Evolutionary conservation across 1,140 invertebrate species (phyloP).

Genomic region (Chironomus tepperi): DNA sequence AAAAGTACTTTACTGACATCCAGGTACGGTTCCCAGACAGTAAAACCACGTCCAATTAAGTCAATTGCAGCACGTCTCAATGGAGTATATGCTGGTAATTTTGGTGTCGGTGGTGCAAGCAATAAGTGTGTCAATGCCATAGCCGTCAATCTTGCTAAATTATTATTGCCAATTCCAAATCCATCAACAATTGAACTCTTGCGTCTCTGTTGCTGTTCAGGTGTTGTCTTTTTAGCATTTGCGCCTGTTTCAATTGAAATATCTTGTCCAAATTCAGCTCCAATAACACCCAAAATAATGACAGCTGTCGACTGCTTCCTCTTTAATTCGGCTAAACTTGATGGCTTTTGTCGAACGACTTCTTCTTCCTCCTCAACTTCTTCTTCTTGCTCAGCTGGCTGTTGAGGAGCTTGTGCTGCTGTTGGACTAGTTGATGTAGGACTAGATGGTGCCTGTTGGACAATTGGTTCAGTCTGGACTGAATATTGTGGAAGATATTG

Average conservation of each 20-base stretch:
- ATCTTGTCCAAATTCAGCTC: conserved; percentile 94
- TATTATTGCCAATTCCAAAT: conserved; percentile 85
- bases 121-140: conserved; percentile 89
- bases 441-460: conserved; percentile 41
- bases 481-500: conserved; percentile 85
- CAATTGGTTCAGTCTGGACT: conserved; percentile 54
- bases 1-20: conserved; percentile 91
- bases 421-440: conserved; percentile 34
- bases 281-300: conserved; percentile 92
- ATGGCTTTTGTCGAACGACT: conserved; percentile 66
- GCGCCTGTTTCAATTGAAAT: conserved; percentile 50
- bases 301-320: conserved; percentile 96
- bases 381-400: conserved; percentile 41
- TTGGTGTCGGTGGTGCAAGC: conserved; percentile 69
- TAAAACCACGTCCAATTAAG: conserved; percentile 91
- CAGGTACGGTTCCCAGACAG: conserved; percentile 96
- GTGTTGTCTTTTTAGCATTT: conserved; percentile 41
- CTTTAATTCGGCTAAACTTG: conserved; percentile 76
- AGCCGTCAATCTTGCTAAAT: conserved; percentile 83
- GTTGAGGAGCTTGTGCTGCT: conserved; percentile 39
- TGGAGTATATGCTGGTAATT: conserved; percentile 80
- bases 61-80: conserved; percentile 92
- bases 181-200: conserved; percentile 82
- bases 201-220: conserved; percentile 49
- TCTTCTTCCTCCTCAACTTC: conserved; percentile 83